Percentiles rank a stretch among this genome's conserved stretches.
These are phyloP conservation scores for Cetonia aurata DNA, from an alignment of 2,888 invertebrate species.

Conservation along the genomic window DNA sequence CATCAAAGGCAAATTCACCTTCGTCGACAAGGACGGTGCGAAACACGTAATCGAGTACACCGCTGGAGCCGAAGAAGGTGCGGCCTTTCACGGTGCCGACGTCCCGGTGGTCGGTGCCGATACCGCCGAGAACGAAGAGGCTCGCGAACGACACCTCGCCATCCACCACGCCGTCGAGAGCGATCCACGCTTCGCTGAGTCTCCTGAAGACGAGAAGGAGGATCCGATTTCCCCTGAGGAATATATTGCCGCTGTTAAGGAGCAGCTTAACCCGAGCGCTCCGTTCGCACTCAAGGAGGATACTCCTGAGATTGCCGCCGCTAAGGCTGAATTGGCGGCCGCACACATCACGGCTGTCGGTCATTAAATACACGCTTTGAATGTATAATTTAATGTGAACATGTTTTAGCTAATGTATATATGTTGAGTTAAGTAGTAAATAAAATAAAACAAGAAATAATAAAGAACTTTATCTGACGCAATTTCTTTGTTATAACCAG, in stretches of 20 bases:
- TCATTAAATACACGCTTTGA: conserved; percentile 11
- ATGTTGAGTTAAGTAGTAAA: no score
- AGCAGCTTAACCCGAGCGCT: conserved; percentile 23
- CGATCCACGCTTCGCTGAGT: conserved; percentile 42
- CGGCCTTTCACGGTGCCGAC: conserved; percentile 41
- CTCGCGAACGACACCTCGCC: conserved; percentile 51
- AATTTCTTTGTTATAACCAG: no score
- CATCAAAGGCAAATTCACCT: conserved; percentile 52
- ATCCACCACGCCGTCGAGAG: conserved; percentile 38
- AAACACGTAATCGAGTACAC: conserved; percentile 47
- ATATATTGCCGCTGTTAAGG: conserved; percentile 20
- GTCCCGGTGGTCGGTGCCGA: conserved; percentile 53
- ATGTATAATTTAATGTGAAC: conserved; percentile 3
- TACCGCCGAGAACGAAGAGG: conserved; percentile 55
- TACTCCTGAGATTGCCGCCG: conserved; percentile 54
- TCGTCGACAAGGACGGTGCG: conserved; percentile 52
- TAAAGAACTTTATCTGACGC: no score
- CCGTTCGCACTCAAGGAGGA: conserved; percentile 46
- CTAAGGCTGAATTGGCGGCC: conserved; percentile 50
- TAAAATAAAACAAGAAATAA: no score
- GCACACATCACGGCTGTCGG: conserved; percentile 47
- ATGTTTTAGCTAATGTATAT: no score
- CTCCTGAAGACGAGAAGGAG: conserved; percentile 38
- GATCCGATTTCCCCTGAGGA: conserved; percentile 36
- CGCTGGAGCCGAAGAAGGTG: conserved; percentile 42